Base-by-base conservation (phyloP, 2,797 vertebrate species). In the Sarcophilus harrisii region DNA sequence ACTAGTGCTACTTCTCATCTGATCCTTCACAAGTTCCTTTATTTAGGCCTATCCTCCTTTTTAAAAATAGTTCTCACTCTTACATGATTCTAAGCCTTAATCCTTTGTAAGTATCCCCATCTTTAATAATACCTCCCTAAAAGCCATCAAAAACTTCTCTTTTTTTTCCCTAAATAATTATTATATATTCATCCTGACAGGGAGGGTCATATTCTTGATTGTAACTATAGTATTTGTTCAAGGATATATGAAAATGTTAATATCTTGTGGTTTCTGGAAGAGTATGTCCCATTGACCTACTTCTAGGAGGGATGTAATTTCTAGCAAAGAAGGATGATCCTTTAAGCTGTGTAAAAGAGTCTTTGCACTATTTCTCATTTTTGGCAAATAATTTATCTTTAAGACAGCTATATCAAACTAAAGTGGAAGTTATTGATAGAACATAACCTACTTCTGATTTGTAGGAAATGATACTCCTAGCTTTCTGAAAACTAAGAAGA, bases 271-370 rank as follows among this genome's bases (percentile, higher is more conserved):
- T 49, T 89, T 95, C 45, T 32, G 62, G 93, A 57, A 91, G 92
- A 92, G 16, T 9, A 6, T 28, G 0, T 59, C 38, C 52, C 58
- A 38, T 5, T 92, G 95, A 97, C 94, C 58, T 93, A 66, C 58
- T 96, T 93, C 66, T 91, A 55, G 0, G 49, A 81, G 5, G 57
- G 73, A 91, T 94, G 29, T 49, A 62, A 93, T 96, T 95, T 94
- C 96, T 91, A 90, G 49, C 89, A 90, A 96, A 60, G 52, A 97
- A 95, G 27, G 59, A 91, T 90, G 91, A 58, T 92, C 58, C 16
- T 96, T 96, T 92, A 91, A 94, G 91, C 45, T 95, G 97, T 89
- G 93, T 92, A 94, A 97, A 95, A 92, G 55, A 58, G 45, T n/a
- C 90, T 95, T 96, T 95, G 58, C 12, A 60, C 62, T 49, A 18